Evolutionary conservation across 2,113 vertebrate genomes (phyloP).

Genomic region (Muntiacus muntjak): DNA sequence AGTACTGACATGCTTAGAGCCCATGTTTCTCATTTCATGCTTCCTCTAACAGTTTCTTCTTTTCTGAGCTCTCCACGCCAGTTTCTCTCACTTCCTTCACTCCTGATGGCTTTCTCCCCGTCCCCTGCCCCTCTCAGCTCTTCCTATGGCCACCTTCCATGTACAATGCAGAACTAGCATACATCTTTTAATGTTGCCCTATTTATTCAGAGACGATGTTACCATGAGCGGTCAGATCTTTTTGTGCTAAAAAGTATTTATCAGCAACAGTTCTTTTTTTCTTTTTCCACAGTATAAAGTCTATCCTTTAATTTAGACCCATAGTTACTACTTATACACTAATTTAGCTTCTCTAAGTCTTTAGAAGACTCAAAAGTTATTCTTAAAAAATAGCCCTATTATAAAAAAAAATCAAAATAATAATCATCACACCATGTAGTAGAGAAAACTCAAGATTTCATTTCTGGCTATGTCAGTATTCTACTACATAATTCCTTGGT

Average conservation of each 20-base stretch:
- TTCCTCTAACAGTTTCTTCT: no score
- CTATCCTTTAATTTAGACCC: background rate
- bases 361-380: background rate
- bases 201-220: background rate
- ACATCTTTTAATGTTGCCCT: background rate
- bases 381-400: background rate
- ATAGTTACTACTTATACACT: background rate
- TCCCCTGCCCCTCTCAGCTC: background rate
- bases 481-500: background rate
- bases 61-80: rapidly evolving
- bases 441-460: background rate
- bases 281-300: background rate
- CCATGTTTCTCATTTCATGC: rapidly evolving
- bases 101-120: background rate
- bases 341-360: background rate
- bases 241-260: background rate
- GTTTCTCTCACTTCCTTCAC: background rate
- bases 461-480: background rate
- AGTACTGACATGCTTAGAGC: rapidly evolving
- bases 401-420: background rate
- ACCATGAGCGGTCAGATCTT: background rate
- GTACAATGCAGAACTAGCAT: background rate
- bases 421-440: background rate
- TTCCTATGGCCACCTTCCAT: background rate
- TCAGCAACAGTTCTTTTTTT: background rate